Conservation (phyloP, 1,140 invertebrate species). For the Solenopsis invicta region DNA sequence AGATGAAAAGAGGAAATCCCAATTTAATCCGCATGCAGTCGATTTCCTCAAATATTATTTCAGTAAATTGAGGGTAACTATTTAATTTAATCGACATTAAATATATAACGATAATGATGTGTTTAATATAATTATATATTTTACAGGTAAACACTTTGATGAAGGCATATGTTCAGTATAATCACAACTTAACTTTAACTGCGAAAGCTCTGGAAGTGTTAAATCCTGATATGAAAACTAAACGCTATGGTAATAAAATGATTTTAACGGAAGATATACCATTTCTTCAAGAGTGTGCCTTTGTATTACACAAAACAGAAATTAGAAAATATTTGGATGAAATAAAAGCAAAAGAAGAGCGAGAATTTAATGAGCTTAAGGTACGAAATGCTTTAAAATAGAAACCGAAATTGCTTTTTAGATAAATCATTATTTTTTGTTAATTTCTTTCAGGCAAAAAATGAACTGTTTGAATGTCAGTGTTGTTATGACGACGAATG, state of each 20-base stretch:
- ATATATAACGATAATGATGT: neutral
- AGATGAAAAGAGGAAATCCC: slow-evolving; percentile 82
- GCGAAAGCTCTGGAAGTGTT: slow-evolving; percentile 67
- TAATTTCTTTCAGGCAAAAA: slow-evolving; percentile 78
- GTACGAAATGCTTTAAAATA: slow-evolving; percentile 63
- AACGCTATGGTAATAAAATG: slow-evolving; percentile 40
- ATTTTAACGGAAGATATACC: slow-evolving; percentile 80
- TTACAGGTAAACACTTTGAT: slow-evolving; percentile 61
- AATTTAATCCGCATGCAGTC: slow-evolving; percentile 70
- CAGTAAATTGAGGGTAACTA: slow-evolving; percentile 72
- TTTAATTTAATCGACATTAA: neutral
- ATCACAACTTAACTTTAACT: slow-evolving; percentile 80
- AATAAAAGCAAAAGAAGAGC: slow-evolving; percentile 77
- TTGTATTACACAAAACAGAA: slow-evolving; percentile 84
- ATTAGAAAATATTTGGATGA: slow-evolving; percentile 83
- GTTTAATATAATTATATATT: neutral
- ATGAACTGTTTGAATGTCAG: slow-evolving; percentile 85
- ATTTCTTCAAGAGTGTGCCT: slow-evolving; percentile 87
- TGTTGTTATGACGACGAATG: slow-evolving; percentile 89
- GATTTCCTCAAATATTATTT: slow-evolving; percentile 83
- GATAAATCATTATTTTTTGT: slow-evolving; percentile 1
- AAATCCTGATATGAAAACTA: slow-evolving; percentile 72
- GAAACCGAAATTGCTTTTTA: slow-evolving; percentile 2
- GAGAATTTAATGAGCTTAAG: slow-evolving; percentile 80
- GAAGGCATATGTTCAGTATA: slow-evolving; percentile 65